These are phyloP conservation scores for Phasia obesa DNA, from an alignment of 2,888 invertebrate genomes.

Conservation along the genomic window DNA sequence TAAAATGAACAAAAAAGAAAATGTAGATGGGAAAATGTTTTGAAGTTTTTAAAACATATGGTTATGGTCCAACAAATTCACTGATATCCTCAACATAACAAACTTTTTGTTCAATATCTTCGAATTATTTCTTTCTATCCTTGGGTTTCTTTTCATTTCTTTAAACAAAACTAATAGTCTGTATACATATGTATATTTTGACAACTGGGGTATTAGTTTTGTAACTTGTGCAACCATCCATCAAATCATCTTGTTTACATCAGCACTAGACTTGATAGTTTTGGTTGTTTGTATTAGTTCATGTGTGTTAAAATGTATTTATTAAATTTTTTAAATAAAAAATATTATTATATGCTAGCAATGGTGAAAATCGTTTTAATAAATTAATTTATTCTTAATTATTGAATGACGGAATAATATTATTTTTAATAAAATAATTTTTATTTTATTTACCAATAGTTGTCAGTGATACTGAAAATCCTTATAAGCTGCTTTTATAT, in stretches of 20 bases:
- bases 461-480: too few relatives aligned
- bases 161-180: background rate
- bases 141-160: background rate
- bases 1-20: too few relatives aligned
- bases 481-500: too few relatives aligned
- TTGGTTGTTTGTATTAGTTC: background rate
- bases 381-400: background rate
- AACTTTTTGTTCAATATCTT: too few relatives aligned
- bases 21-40: too few relatives aligned
- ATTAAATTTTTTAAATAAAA: conserved; percentile 23
- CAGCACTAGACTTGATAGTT: conserved; percentile 1
- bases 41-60: too few relatives aligned
- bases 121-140: background rate
- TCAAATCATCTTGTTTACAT: conserved; percentile 6
- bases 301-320: conserved; percentile 19
- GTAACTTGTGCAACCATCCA: background rate
- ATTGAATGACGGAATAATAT: background rate
- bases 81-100: too few relatives aligned
- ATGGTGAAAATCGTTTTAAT: conserved; percentile 1
- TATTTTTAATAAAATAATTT: too few relatives aligned
- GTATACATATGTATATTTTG: too few relatives aligned
- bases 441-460: too few relatives aligned
- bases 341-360: background rate
- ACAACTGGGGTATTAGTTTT: background rate
- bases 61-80: too few relatives aligned